phyloP scores from a whole-genome alignment of 2,888 invertebrate species.

The Machimus rusticus region DNA sequence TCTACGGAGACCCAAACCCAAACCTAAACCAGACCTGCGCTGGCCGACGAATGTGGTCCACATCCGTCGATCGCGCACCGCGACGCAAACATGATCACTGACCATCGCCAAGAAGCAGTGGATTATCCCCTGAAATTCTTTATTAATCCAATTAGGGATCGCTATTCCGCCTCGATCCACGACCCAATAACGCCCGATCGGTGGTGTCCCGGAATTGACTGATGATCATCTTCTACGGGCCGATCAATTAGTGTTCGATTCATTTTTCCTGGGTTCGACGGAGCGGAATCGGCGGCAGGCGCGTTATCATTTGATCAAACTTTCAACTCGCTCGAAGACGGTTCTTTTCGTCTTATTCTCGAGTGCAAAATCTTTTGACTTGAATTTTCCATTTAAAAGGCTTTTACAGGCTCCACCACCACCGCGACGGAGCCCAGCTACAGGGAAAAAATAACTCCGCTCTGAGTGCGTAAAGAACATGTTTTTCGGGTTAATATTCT shows the following conservation, averaged over 20 bases:
- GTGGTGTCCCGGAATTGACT: background rate
- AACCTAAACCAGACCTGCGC: background rate
- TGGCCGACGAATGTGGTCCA: conserved; percentile 11
- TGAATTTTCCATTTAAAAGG: conserved; percentile 45
- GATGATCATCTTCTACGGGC: background rate
- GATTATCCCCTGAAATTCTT: conserved; percentile 4
- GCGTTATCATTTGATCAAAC: conserved; percentile 19
- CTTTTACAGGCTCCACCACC: background rate
- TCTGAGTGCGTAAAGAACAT: conserved; percentile 30
- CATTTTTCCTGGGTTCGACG: background rate
- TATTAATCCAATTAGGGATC: conserved; percentile 17
- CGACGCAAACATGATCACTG: background rate
- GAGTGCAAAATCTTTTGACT: conserved; percentile 15
- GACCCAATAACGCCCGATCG: background rate
- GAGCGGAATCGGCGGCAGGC: background rate
- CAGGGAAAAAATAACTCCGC: background rate
- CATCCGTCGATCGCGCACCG: background rate
- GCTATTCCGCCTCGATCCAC: background rate
- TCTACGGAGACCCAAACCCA: background rate
- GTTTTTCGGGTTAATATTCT: conserved; percentile 40
- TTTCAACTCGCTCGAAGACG: background rate
- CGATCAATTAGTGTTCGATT: conserved; percentile 1
- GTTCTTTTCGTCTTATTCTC: conserved; percentile 23
- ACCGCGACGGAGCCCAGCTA: conserved; percentile 7
- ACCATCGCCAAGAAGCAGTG: conserved; percentile 20